Percentiles rank a stretch among this genome's conserved stretches.
Conservation (phyloP, 2,797 vertebrate genomes). For the Spinus olivaceus region DNA sequence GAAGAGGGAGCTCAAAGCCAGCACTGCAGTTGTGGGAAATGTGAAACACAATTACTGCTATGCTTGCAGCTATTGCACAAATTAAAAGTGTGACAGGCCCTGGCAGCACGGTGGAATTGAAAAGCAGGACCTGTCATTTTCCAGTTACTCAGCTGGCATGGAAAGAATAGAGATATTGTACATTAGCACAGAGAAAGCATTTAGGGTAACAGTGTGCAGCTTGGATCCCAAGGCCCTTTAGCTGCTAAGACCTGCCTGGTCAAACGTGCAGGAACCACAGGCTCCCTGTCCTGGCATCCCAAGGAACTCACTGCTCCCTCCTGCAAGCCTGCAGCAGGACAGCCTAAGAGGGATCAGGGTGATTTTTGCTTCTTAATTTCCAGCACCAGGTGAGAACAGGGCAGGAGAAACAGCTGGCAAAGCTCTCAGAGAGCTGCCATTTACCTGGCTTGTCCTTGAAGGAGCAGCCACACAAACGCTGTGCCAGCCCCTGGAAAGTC, state of each 20-base stretch:
- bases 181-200: constrained; percentile 1
- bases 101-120: constrained; percentile 1
- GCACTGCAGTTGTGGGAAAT: not conserved
- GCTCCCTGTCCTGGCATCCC: not conserved
- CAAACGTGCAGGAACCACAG: not conserved
- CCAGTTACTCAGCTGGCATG: not conserved
- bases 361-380: constrained; percentile 29
- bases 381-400: not conserved
- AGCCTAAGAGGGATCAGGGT: not conserved
- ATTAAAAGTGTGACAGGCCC: constrained; percentile 30
- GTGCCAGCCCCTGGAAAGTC: not conserved
- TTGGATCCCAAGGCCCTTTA: not conserved
- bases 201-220: not conserved
- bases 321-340: rapidly evolving
- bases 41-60: constrained; percentile 1
- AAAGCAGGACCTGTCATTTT: constrained; percentile 16
- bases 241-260: not conserved
- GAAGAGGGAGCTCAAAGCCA: not conserved
- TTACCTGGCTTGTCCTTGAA: not conserved
- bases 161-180: not conserved
- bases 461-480: not conserved
- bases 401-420: not conserved
- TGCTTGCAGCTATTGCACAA: constrained; percentile 45
- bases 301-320: not conserved
- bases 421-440: not conserved